These are phyloP conservation scores for Eira barbara DNA, from an alignment of 2,113 vertebrate genomes.

Conservation along the genomic window DNA sequence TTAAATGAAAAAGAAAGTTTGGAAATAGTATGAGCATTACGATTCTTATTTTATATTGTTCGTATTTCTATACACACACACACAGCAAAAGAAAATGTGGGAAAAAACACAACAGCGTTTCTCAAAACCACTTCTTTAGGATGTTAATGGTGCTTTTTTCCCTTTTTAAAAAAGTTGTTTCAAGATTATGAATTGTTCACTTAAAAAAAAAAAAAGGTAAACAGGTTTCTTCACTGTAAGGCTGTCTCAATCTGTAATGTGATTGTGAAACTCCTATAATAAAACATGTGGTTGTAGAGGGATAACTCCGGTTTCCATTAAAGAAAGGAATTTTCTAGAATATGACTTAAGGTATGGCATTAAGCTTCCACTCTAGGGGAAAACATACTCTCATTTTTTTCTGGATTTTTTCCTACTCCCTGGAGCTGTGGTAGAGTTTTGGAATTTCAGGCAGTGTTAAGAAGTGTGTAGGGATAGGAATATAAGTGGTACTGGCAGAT, in stretches of 20 bases:
- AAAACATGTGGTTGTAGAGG: neutral
- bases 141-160: neutral
- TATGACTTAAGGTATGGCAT: neutral
- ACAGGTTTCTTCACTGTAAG: neutral
- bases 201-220: neutral
- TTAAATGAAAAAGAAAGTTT: neutral
- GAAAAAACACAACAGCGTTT: neutral
- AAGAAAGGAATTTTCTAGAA: neutral
- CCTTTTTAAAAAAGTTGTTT: neutral
- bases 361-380: neutral
- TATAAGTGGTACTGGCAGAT: too few relatives aligned
- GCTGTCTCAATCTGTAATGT: neutral
- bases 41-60: neutral
- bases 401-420: neutral
- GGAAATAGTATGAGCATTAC: neutral
- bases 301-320: neutral
- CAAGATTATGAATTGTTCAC: neutral
- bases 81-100: neutral
- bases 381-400: neutral
- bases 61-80: neutral
- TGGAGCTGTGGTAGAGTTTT: neutral
- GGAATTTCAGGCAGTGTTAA: neutral
- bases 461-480: fast-evolving
- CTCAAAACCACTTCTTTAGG: neutral
- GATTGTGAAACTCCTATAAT: neutral